Base-by-base conservation (phyloP, 1,140 invertebrate genomes). In the Apocrypta bakeri region DNA sequence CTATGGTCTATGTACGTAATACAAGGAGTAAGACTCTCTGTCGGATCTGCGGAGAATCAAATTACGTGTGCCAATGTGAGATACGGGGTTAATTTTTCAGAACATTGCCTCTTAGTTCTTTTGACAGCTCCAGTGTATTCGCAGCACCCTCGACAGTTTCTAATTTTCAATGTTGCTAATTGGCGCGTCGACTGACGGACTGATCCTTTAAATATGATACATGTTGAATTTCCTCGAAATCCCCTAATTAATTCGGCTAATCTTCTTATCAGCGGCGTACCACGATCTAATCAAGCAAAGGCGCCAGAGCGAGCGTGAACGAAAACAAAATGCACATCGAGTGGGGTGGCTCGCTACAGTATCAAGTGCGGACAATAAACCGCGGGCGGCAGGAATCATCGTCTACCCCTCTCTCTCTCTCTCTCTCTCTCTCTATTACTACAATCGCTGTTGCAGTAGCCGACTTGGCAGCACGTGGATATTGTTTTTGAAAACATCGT, bases 401-500 rank as follows among this genome's bases (percentile, higher is more conserved):
- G 27, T 29, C 24, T 66, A 66, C 63, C 63, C 63, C 63, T 79
- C 31, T 7, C 31, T 64, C 33, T n/a, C n/a, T 37, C 33, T 37
- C 78, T 7, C 40, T 42, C 7, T 12, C 11, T 12, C 11, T 42
- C 40, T 42, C 6, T 42, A 12, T 12, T 42, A 27, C 42, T 37
- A 37, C 33, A 37, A 37, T 9, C 33, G 9, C 33, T 37, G 33
- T 37, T 4, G 33, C 56, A 25, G 29, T 37, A 31, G 63, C 83
- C 84, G 40, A 42, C 48, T 84, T 86, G 85, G 84, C 85, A 88
- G 86, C 89, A 90, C 88, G 88, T 88, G 88, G 88, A 91, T 91
- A 92, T 92, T 92, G 89, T 92, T 91, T 92, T 90, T 91, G 89
- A 92, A 92, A 92, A 92, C 91, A 91, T 91, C 91, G 90, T 91